phyloP scores from a whole-genome alignment of 1,140 invertebrate genomes.

The Parapsyche elsis region DNA sequence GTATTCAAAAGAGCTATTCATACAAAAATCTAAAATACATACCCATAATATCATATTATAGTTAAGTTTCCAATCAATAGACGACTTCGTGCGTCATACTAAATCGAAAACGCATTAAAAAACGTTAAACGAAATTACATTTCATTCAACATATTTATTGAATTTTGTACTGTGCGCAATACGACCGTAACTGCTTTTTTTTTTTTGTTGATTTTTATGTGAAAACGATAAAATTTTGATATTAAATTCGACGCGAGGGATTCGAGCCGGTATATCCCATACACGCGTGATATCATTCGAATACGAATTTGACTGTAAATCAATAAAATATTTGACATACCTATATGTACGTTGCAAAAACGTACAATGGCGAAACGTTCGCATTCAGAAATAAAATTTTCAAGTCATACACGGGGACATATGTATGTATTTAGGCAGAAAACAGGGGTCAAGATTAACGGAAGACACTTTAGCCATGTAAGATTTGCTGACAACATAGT shows the following conservation, averaged over 20 bases:
- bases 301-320: background rate
- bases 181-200: background rate
- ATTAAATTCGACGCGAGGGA: slow-evolving; percentile 8
- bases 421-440: too few relatives aligned
- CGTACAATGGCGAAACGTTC: background rate
- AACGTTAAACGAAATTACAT: background rate
- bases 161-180: background rate
- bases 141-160: background rate
- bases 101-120: too few relatives aligned
- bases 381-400: too few relatives aligned
- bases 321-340: slow-evolving; percentile 4
- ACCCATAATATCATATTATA: too few relatives aligned
- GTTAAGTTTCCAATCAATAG: too few relatives aligned
- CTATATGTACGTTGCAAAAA: background rate
- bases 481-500: too few relatives aligned
- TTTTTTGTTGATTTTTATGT: slow-evolving; percentile 14
- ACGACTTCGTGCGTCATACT: too few relatives aligned
- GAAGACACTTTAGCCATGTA: too few relatives aligned
- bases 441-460: too few relatives aligned
- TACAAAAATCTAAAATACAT: too few relatives aligned
- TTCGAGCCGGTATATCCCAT: background rate
- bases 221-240: slow-evolving; percentile 12
- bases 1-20: too few relatives aligned
- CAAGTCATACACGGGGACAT: too few relatives aligned
- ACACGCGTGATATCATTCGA: slow-evolving; percentile 13